Base-by-base conservation (phyloP, 2,797 vertebrate genomes). In the Tiaroga cobitis region DNA sequence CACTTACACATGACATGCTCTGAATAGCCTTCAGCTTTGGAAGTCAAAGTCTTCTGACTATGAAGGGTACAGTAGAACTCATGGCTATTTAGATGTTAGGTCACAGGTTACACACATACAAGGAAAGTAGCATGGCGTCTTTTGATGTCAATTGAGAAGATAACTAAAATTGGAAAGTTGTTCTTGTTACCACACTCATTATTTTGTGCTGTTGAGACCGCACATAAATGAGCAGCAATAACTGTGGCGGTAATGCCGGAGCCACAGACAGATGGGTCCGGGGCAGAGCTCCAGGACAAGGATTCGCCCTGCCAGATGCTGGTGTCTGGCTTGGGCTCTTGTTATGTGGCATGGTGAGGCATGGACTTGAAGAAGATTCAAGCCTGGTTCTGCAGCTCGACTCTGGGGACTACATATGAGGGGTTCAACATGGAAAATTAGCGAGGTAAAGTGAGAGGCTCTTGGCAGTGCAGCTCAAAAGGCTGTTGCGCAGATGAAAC, bases 161-260 rank as follows among this genome's bases (percentile, higher is more conserved):
- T 83, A 41, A 37, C 18, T 54, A 16, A 76, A 67, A 76, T 32
- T 29, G 29, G 69, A 56, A 34, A 61, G 86, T 82, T 72, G n/a
- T 68, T 79, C 39, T 69, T 72, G 63, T 63, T 76, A 51, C 11
- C 41, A 63, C 19, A 80, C 51, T 85, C 72, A 86, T 74, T 51
- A 37, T 68, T 80, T 39, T 75, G 69, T 61, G 63, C 84, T 74
- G 43, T 63, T 78, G 59, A 87, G 74, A 89, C 89, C 87, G 83
- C 91, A 89, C 83, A 85, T 85, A 89, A 90, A 92, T 86, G 75
- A 90, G 84, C 89, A 87, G 80, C 83, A 72, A 84, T 83, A 86
- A 88, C 87, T 76, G 78, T 85, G 89, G 79, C 9, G 49, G 78
- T 70, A 77, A 90, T 86, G 67, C 88, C 83, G 61, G 87, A 85